phyloP scores from a whole-genome alignment of 2,113 vertebrate species.

The Microtus ochrogaster region DNA sequence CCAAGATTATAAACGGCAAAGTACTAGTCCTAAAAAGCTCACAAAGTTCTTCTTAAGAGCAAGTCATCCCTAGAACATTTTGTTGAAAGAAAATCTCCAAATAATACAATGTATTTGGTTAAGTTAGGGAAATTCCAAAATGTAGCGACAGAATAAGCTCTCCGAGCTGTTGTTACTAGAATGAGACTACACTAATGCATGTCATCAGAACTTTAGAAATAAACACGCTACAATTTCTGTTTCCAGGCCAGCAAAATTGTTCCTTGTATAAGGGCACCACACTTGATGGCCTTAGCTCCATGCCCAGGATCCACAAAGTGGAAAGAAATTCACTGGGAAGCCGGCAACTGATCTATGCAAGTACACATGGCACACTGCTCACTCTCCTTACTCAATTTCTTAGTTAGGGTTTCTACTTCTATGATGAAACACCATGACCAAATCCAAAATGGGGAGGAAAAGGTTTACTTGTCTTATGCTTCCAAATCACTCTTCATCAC shows the following conservation, averaged over 20 bases:
- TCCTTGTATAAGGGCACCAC: neutral
- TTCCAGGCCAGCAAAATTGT: neutral
- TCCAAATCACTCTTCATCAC: neutral
- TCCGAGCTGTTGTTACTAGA: neutral
- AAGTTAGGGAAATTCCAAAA: neutral
- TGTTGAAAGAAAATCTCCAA: neutral
- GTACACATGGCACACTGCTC: neutral
- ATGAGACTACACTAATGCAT: neutral
- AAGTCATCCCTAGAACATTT: neutral
- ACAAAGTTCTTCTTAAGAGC: neutral
- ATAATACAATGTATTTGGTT: neutral
- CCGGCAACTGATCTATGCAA: neutral
- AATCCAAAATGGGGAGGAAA: neutral
- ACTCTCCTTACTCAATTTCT: neutral
- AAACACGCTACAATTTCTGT: neutral
- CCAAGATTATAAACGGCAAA: neutral
- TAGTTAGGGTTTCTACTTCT: neutral
- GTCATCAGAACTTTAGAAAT: neutral
- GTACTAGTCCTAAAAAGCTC: neutral
- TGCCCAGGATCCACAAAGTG: neutral
- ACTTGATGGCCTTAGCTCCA: neutral
- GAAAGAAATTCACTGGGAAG: neutral
- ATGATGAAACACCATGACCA: neutral
- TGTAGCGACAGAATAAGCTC: neutral
- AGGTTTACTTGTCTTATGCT: neutral